Evolutionary conservation across 2,888 invertebrate species (phyloP), one percentile per base, ranked within the genome.

Genomic region (Camptogramma bilineatum): DNA sequence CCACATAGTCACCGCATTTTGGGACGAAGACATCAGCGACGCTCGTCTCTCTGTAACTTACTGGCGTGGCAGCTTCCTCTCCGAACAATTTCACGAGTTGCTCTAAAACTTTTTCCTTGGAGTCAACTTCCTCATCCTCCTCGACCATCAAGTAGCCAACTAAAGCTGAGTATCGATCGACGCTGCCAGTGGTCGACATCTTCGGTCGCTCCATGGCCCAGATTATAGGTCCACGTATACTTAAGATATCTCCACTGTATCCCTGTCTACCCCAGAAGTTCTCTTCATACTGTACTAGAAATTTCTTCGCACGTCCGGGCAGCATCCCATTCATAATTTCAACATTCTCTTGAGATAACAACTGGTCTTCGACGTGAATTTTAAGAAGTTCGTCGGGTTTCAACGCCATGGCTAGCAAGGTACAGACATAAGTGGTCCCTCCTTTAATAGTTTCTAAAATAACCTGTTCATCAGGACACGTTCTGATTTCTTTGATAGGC

Each of bases 181-280:
- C 51, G 53, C 84, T 84, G 0, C 87, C 87, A 0, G 85, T 85
- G 0, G 77, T 77, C 0, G 90, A 87, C 62, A 88, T 39, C 51
- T 66, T 80, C 0, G 92, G 93, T 7, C 79, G 82, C 63, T 91
- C 87, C 77, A 88, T 92, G 0, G 92, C 91, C 93, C 93, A 93
- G n/a, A 91, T 75, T 1, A 93, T 89, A 0, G 93, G 92, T 4
- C 93, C 93, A 51, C 81, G 82, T 47, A 90, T 74, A 69, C 93
- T 93, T 1, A 93, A 78, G 60, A 93, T 91, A 54, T 93, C 92
- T 0, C 93, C 93, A 64, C 90, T 93, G 55, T 82, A 91, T 0
- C 93, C 93, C 39, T 80, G 77, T 8, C 68, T 68, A 48, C 78
- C 79, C 93, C 93, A 93, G 72, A 93, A 90, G 54, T 82, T 83